Evolutionary conservation across 2,888 invertebrate species (phyloP), one percentile per base, ranked within the genome.

Genomic region (Villa cingulata): DNA sequence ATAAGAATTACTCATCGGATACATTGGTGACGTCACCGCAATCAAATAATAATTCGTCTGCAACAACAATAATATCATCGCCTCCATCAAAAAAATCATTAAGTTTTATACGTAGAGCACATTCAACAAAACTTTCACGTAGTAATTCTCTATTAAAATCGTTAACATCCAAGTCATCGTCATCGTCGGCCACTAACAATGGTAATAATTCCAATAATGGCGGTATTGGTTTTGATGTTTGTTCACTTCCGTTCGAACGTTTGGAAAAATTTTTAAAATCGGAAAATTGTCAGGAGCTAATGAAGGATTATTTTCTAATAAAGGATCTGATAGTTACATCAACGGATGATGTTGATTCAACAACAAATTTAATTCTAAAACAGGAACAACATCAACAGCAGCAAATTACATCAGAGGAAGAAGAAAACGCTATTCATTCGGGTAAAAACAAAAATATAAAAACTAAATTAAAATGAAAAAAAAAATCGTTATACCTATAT

Each of bases 361-460:
- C 9, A 12, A 12, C 29, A 32, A 12, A 12, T 12, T 12, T 12
- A 32, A 23, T 23, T 6, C 23, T 6, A 23, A 23, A 29, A 23
- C 18, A 27, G n/a, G n/a, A 10, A 72, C 45, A 41, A 51, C 45
- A 63, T 71, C 58, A 72, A 70, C 53, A 69, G 72, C 54, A 68
- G 68, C 54, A 70, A 68, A 55, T 61, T 72, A 42, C 62, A 51
- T 46, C 15, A 71, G 55, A 74, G 40, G 65, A 68, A 37, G 81
- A 82, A 56, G 80, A 80, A 58, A 81, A 81, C 56, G 80, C 77
- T 53, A 74, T 81, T 58, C 83, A 82, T 72, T 83, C 83, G 60
- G 83, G 83, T 83, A 75, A n/a, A n/a, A 74, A 63, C 23, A 23
- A 23, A 23, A 23, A 23, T 23, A 23, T n/a, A n/a, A n/a, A n/a